Percentiles rank a stretch among this genome's conserved stretches.
Conservation (phyloP, 2,113 vertebrate species). For the Melanerpes aurifrons region DNA sequence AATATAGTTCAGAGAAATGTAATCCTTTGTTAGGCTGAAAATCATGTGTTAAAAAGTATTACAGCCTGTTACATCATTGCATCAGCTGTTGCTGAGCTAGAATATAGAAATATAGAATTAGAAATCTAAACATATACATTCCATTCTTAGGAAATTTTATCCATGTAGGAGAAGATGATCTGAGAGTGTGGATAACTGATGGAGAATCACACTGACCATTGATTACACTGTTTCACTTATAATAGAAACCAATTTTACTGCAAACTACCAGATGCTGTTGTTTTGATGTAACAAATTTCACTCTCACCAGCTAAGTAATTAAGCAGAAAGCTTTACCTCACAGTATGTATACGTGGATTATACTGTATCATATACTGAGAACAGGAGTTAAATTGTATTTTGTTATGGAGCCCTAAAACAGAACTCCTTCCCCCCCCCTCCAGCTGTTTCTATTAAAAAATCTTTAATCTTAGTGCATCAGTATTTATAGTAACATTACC, state of each 20-base stretch:
- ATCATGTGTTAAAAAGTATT: neutral
- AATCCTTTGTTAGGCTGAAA: neutral
- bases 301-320: neutral
- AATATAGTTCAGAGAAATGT: neutral
- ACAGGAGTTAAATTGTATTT: neutral
- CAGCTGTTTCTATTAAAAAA: slow-evolving; percentile 4
- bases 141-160: neutral
- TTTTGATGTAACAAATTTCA: neutral
- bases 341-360: neutral
- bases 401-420: neutral
- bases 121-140: neutral
- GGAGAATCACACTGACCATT: neutral
- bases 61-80: neutral
- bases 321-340: neutral
- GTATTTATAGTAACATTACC: neutral
- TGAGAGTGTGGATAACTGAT: neutral
- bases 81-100: neutral
- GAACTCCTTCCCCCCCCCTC: neutral
- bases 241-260: neutral
- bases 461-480: neutral
- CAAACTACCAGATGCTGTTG: neutral
- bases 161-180: neutral
- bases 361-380: neutral
- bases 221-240: neutral
- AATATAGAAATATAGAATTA: neutral